Percentiles rank a stretch among this genome's conserved stretches.
These are phyloP conservation scores for Apodemus sylvaticus DNA, from an alignment of 2,113 vertebrate genomes.

Conservation along the genomic window DNA sequence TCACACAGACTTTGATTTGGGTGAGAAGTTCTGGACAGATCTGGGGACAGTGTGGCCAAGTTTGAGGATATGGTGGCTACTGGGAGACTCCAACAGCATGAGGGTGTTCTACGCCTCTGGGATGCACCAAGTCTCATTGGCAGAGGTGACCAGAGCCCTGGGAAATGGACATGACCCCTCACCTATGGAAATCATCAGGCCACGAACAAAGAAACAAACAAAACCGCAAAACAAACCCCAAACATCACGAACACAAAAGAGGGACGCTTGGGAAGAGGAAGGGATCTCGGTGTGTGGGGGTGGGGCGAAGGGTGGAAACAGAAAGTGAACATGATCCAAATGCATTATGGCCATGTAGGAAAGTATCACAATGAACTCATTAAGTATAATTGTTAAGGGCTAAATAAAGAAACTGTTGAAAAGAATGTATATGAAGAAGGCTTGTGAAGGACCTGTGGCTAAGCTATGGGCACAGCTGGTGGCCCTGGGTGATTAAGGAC, in stretches of 20 bases:
- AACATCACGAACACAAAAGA: not conserved
- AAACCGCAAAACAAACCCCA: too few relatives aligned
- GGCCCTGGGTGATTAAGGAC: not conserved
- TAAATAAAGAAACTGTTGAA: not conserved
- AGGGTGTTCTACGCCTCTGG: not conserved
- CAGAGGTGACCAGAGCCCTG: not conserved
- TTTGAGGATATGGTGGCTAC: not conserved
- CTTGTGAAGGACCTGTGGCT: not conserved
- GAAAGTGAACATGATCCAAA: not conserved
- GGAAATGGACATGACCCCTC: not conserved
- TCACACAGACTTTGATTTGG: constrained; percentile 37
- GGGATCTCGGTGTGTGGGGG: not conserved
- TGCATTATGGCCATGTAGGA: not conserved
- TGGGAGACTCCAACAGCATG: not conserved
- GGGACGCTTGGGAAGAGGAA: not conserved
- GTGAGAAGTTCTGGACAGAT: not conserved
- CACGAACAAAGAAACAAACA: too few relatives aligned
- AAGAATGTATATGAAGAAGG: not conserved
- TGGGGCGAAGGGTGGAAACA: too few relatives aligned
- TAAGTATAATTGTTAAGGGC: too few relatives aligned
- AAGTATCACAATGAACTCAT: not conserved
- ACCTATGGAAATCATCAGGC: not conserved
- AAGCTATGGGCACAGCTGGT: not conserved
- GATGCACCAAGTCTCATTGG: not conserved
- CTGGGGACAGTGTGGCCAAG: not conserved